Percentiles rank a stretch among this genome's conserved stretches.
Conservation (phyloP, 2,888 invertebrate species). For the Tetanocera ferruginea region DNA sequence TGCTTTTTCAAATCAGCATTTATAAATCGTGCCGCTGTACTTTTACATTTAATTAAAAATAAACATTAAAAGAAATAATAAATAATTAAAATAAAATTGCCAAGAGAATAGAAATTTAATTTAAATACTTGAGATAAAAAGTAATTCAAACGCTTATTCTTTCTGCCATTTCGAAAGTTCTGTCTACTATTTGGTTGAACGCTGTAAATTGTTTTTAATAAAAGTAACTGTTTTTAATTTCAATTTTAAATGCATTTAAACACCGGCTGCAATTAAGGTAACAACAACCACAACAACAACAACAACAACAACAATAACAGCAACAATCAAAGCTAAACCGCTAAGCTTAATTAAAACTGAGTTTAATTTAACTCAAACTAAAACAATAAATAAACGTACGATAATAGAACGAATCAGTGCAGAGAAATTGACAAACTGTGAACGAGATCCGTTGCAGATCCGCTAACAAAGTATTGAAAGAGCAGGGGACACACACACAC, state of each 20-base stretch:
- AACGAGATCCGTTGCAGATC: constrained; percentile 8
- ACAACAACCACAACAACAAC: neutral
- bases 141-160: neutral
- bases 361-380: neutral
- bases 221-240: neutral
- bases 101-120: neutral
- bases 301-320: neutral
- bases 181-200: neutral
- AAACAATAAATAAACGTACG: neutral
- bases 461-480: neutral
- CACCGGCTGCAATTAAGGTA: neutral
- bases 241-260: neutral
- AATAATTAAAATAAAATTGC: no score
- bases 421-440: constrained; percentile 33
- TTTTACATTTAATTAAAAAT: no score
- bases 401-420: constrained; percentile 23
- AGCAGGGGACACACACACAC: neutral
- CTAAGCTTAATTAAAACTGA: neutral
- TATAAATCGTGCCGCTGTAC: no score
- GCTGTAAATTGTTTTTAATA: neutral
- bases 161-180: neutral
- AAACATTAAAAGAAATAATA: no score
- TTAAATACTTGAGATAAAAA: neutral
- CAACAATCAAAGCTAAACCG: neutral
- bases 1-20: no score